These are phyloP conservation scores for Antedon mediterranea DNA, from an alignment of 53 echinoderm and acorn worm genomes.

Conservation along the genomic window DNA sequence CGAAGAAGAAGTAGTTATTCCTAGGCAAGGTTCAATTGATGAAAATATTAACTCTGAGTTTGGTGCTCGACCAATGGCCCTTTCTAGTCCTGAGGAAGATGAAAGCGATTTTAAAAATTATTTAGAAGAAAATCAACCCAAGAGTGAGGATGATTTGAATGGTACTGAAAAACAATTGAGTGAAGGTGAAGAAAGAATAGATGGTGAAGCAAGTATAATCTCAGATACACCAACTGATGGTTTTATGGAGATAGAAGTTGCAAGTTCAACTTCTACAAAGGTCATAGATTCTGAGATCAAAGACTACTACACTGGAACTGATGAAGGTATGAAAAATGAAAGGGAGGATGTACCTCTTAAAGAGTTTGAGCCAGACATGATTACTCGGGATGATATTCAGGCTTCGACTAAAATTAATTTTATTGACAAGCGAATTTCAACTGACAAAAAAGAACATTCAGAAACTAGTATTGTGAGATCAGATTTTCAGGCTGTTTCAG, in stretches of 20 bases:
- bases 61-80: slow-evolving; percentile 3
- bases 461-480: not conserved
- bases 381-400: not conserved
- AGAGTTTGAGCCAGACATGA: slow-evolving; percentile 20
- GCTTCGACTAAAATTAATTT: not conserved
- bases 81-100: slow-evolving; percentile 9
- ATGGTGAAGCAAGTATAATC: too few relatives aligned
- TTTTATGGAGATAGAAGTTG: not conserved
- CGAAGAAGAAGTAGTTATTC: slow-evolving; percentile 30
- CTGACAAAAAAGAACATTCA: not conserved
- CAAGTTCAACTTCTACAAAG: slow-evolving; percentile 3
- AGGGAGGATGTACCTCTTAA: slow-evolving; percentile 18
- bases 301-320: not conserved
- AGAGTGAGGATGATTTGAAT: slow-evolving; percentile 13
- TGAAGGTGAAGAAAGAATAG: slow-evolving; percentile 16
- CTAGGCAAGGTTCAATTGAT: slow-evolving; percentile 20
- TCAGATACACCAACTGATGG: not conserved
- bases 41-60: slow-evolving; percentile 53
- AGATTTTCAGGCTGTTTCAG: not conserved
- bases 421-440: not conserved
- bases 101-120: not conserved
- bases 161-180: not conserved
- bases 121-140: slow-evolving; percentile 2
- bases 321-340: slow-evolving; percentile 13
- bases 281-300: not conserved